These are phyloP conservation scores for Erynnis tages DNA, from an alignment of 2,888 invertebrate genomes.

Conservation along the genomic window DNA sequence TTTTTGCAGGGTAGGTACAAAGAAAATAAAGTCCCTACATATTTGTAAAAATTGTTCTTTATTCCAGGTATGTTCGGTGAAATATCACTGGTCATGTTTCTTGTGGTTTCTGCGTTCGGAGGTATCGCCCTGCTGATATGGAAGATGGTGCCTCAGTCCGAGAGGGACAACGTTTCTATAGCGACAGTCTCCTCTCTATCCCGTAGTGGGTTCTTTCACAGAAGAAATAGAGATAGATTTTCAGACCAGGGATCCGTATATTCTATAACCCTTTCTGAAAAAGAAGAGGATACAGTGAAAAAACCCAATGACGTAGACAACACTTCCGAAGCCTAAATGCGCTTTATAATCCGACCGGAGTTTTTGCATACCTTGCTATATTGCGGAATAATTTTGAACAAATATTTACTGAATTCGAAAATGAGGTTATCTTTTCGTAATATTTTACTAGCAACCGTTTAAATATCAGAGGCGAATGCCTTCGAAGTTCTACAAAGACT, in stretches of 20 bases:
- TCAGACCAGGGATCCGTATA: slow-evolving; percentile 74
- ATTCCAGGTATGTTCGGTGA: slow-evolving; percentile 73
- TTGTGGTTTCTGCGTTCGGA: slow-evolving; percentile 81
- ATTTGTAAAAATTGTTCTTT: background rate
- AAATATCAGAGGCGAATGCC: no score
- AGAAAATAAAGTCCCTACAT: background rate
- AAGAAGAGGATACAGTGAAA: slow-evolving; percentile 59
- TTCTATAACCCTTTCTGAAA: slow-evolving; percentile 74
- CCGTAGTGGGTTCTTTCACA: slow-evolving; percentile 64
- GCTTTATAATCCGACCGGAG: background rate
- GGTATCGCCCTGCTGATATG: slow-evolving; percentile 79
- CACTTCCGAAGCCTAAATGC: slow-evolving; percentile 72
- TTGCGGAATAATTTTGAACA: no score
- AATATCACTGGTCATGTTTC: slow-evolving; percentile 77
- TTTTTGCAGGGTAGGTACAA: background rate
- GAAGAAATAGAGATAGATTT: slow-evolving; percentile 66
- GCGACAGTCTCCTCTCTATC: slow-evolving; percentile 67
- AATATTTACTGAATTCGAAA: no score
- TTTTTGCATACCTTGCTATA: no score
- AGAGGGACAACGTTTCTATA: slow-evolving; percentile 74
- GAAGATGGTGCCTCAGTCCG: slow-evolving; percentile 78
- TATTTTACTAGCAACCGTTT: no score
- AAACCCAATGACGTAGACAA: slow-evolving; percentile 68
- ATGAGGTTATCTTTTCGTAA: no score
- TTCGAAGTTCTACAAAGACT: no score